Evolutionary conservation across 53 echinoderm and acorn worm species (phyloP), one percentile per base, ranked within the genome.

Genomic region (Henricia sp.): DNA sequence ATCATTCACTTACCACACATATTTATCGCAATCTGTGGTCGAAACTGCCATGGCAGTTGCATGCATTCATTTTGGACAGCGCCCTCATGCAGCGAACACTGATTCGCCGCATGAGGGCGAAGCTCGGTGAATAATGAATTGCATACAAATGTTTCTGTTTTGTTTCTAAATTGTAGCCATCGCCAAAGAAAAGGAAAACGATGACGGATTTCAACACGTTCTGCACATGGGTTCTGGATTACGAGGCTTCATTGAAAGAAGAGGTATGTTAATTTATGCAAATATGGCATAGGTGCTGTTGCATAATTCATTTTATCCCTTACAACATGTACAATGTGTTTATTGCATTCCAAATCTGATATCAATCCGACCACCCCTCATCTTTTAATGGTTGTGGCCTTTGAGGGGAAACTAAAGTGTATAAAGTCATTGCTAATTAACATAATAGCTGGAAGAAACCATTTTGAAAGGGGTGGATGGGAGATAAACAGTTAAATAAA

Each of bases 191-290:
- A 68, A 87, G 88, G 66, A 86, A 85, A 65, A 90, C 89, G 3
- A 52, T 99, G 89, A 94, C 94, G 3, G 94, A 99, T 35, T 99
- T 99, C 83, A 99, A 92, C 74, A 99, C 92, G 33, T 99, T 99
- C 42, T 99, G 99, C 69, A 99, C 99, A 6, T 99, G 99, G 99
- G 99, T 99, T 27, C 59, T 99, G 11, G 99, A 94, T 40, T 99
- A 99, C 66, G 99, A 99, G 50, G 99, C 99, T 25, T 96, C 96
- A 0, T 73, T 96, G 17, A 93, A 96, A 60, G 91, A 87, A 46
- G 83, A 83, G 73, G 89, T 89, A 50, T 13, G 77, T 89, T 28
- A 21, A n/a, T n/a, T n/a, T n/a, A n/a, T 41, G 16, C 26, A 34
- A 64, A 1, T 17, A 17, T 12, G 58, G 11, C 58, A 3, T 25